Percentiles rank a stretch among this genome's conserved stretches.
These are phyloP conservation scores for Calliphora vomitoria DNA, from an alignment of 2,888 invertebrate genomes.

Conservation along the genomic window DNA sequence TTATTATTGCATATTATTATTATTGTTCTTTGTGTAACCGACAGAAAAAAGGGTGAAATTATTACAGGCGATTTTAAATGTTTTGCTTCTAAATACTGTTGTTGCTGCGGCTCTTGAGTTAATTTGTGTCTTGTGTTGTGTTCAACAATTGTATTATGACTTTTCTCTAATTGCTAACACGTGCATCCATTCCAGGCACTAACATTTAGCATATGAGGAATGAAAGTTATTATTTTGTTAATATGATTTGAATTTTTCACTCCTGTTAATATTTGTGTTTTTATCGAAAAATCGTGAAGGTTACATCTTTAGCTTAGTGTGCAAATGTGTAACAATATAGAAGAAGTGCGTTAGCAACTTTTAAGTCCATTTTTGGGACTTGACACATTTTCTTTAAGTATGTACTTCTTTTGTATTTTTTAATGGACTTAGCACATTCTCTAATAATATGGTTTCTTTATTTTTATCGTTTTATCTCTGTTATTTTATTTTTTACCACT, in stretches of 20 bases:
- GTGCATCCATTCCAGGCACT: background rate
- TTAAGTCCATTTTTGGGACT: too few relatives aligned
- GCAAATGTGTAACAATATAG: too few relatives aligned
- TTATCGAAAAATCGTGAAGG: too few relatives aligned
- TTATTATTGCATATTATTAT: background rate
- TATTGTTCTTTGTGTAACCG: slow-evolving; percentile 18
- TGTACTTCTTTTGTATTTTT: too few relatives aligned
- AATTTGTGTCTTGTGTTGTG: slow-evolving; percentile 20
- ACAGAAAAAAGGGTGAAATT: slow-evolving; percentile 18
- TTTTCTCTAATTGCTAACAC: slow-evolving; percentile 28
- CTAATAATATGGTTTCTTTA: too few relatives aligned
- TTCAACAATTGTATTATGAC: slow-evolving; percentile 7
- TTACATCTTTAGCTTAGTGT: too few relatives aligned
- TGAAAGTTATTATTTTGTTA: background rate
- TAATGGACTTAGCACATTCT: too few relatives aligned
- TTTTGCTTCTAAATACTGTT: background rate
- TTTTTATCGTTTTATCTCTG: too few relatives aligned
- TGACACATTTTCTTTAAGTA: too few relatives aligned
- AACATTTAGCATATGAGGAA: background rate
- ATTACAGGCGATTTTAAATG: slow-evolving; percentile 10
- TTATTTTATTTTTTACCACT: too few relatives aligned
- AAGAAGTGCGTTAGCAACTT: too few relatives aligned
- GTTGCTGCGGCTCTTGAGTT: slow-evolving; percentile 14
- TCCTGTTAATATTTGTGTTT: background rate
- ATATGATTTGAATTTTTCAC: background rate